Percentiles rank a stretch among this genome's conserved stretches.
Evolutionary conservation across 2,888 invertebrate species (phyloP).

Genomic region (Drosophila mulleri): DNA sequence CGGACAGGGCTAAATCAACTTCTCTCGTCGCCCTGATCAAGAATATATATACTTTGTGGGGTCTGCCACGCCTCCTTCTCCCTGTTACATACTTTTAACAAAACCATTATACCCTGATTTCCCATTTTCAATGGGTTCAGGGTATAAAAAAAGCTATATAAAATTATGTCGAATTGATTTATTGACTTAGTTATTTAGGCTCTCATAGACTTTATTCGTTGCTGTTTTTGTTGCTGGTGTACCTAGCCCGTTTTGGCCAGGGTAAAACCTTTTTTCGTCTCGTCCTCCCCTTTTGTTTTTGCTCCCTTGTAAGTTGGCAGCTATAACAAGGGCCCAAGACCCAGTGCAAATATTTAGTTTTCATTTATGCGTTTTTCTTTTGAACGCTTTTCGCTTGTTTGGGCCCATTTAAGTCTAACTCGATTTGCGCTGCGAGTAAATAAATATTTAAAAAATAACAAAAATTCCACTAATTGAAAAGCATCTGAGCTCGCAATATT

Average conservation of each 20-base stretch:
- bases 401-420: constrained; percentile 59
- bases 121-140: too few species aligned
- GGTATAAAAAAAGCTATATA: constrained; percentile 64
- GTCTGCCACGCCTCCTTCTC: too few species aligned
- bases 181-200: constrained; percentile 79
- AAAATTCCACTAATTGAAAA: constrained; percentile 52
- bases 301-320: constrained; percentile 50
- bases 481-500: constrained; percentile 24
- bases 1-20: too few species aligned
- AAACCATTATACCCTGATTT: too few species aligned
- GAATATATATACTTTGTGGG: too few species aligned
- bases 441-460: constrained; percentile 21
- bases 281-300: constrained; percentile 32
- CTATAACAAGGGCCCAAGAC: constrained; percentile 58
- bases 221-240: constrained; percentile 20
- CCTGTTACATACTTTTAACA: too few species aligned
- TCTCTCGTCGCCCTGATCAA: too few species aligned
- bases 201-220: constrained; percentile 58
- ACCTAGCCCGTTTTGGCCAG: constrained; percentile 12
- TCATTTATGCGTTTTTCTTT: constrained; percentile 71
- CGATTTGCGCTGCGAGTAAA: constrained; percentile 52
- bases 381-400: constrained; percentile 30
- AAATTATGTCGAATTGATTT: constrained; percentile 80
- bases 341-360: constrained; percentile 77
- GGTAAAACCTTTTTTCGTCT: constrained; percentile 38